phyloP scores from a whole-genome alignment of 2,113 vertebrate species.

The Scopus umbretta region DNA sequence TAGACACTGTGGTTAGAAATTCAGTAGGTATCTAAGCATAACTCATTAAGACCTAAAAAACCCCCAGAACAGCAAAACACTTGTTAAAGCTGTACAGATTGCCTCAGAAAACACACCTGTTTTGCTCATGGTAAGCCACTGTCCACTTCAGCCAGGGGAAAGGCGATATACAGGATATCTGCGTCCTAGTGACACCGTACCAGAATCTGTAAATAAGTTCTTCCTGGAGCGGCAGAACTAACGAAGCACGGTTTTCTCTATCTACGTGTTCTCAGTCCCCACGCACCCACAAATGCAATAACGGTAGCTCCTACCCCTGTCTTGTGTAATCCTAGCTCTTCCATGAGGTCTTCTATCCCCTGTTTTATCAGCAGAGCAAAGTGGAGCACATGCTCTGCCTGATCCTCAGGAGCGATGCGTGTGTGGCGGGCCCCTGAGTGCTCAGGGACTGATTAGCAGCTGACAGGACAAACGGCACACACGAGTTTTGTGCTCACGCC shows the following conservation, averaged over 20 bases:
- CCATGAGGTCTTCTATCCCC: background rate
- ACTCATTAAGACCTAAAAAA: background rate
- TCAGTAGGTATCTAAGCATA: background rate
- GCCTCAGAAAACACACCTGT: background rate
- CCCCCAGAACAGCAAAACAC: background rate
- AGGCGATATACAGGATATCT: fast-evolving
- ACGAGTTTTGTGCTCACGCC: fast-evolving
- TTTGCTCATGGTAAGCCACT: background rate
- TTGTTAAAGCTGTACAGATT: background rate
- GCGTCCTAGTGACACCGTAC: fast-evolving
- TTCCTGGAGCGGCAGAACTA: background rate
- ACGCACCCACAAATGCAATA: background rate
- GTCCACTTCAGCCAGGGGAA: background rate
- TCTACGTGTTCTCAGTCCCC: fast-evolving
- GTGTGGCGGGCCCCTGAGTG: fast-evolving
- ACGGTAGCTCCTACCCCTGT: background rate
- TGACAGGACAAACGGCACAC: background rate
- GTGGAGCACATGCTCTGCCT: background rate
- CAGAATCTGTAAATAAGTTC: background rate
- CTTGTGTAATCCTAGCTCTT: background rate
- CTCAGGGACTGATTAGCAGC: too few species aligned
- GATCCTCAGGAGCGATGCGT: fast-evolving
- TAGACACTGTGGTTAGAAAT: background rate
- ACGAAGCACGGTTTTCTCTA: fast-evolving
- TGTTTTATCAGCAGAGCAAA: background rate